phyloP scores from a whole-genome alignment of 2,113 vertebrate species.

The Psilopogon haemacephalus region DNA sequence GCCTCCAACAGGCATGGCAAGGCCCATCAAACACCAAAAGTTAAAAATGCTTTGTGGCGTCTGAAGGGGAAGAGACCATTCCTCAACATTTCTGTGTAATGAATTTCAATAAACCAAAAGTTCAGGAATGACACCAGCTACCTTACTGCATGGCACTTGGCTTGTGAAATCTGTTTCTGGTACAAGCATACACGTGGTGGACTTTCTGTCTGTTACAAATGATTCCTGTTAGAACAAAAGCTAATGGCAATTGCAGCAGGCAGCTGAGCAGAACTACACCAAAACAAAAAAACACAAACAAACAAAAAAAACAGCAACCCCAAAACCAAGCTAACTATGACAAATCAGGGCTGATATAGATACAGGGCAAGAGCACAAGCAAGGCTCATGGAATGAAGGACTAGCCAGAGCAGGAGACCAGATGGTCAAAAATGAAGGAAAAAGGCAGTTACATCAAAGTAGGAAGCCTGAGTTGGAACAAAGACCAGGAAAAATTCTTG shows the following conservation, averaged over 20 bases:
- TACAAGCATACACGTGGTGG: accelerated
- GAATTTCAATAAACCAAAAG: not conserved
- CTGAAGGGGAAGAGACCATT: not conserved
- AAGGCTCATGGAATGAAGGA: not conserved
- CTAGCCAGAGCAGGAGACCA: not conserved
- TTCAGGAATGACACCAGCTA: not conserved
- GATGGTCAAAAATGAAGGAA: not conserved
- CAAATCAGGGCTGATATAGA: not conserved
- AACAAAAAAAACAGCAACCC: too few relatives aligned
- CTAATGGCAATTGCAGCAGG: not conserved
- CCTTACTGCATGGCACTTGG: not conserved
- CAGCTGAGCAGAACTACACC: not conserved
- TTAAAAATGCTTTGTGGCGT: not conserved
- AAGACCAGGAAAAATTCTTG: not conserved
- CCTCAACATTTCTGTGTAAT: not conserved
- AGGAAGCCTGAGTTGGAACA: not conserved
- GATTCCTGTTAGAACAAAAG: not conserved
- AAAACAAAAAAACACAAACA: too few relatives aligned
- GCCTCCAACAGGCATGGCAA: not conserved
- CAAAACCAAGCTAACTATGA: too few relatives aligned
- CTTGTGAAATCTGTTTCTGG: not conserved
- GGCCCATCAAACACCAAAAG: not conserved
- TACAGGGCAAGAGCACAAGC: not conserved
- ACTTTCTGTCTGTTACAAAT: not conserved
- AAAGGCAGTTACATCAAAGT: not conserved